Base-by-base conservation (phyloP, 1,140 invertebrate genomes). In the Oryzaephilus surinamensis region DNA sequence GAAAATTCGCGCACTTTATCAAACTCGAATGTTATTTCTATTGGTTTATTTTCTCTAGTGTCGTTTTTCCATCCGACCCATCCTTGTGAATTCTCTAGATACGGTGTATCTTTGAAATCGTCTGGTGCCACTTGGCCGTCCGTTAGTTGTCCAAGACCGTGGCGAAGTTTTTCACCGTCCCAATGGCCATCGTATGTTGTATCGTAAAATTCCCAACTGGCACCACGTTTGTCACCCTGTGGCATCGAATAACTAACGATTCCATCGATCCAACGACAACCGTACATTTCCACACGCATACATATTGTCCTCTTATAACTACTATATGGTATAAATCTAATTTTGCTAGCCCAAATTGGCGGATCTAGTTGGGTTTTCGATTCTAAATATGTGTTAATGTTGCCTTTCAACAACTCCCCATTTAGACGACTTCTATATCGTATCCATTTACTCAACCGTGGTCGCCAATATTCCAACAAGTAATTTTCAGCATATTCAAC, bases 1-100 rank as follows among this genome's bases (percentile, higher is more conserved):
- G 77, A 83, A 65, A 96, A 92, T 59, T 95, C 91, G 4, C 88
- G 70, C 18, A 89, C 76, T 55, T 73, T 72, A 54, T 90, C 84
- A 65, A 95, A 95, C 61, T 91, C 81, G 63, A 94, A 93, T 35
- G 77, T 75, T 45, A 89, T 76, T 50, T 84, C 79, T 0, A 84
- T 69, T 0, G 78, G 74, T 44, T 70, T 68, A 1, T 69, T 67
- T n/a, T 70, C 63, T 6, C 77, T 70, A 1, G 72, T 72, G 49
- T 91, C 86, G 64, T 90, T 90, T 44, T 76, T 74, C 90, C 90
- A 95, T 0, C 90, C 90, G 7, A 95, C 82, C 90, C 90, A 95
- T 18, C 83, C 81, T 60, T 82, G 81, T 32, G 66, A 2, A 74
- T 73, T 14, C 74, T 82, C 62, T 21, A 74, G 73, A 45, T 70